Base-by-base conservation (phyloP, 1,140 invertebrate species). In the Acromyrmex echinatior region DNA sequence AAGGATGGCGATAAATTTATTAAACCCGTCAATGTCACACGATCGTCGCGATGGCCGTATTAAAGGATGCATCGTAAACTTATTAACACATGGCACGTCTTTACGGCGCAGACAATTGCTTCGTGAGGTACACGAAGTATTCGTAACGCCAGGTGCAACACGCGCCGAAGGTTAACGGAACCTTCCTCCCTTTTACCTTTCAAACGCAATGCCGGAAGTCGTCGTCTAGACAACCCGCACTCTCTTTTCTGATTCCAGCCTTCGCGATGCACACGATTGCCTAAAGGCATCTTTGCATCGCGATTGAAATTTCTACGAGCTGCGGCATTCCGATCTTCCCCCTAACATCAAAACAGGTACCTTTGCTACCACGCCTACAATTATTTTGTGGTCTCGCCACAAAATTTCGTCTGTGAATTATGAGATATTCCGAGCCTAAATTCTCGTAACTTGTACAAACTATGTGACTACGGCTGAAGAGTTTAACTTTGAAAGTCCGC, bases 201-300 rank as follows among this genome's bases (percentile, higher is more conserved):
- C 39, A 39, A 6, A 5, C 21, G 65, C 21, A 31, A 68, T 70
- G 16, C 70, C 70, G 70, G 70, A 73, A 73, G 45, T 73, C 14
- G 4, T 14, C 70, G 70, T 73, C 70, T 73, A 73, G 70, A 73
- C 88, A 16, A 31, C 18, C 16, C n/a, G 71, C 25, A 51, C 56
- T 65, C 18, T 66, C 49, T 66, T 92, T 91, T 92, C 91, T 84
- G 78, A 71, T 71, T 79, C 25, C 28, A 49, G 10, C 62, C 62
- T 49, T 81, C 66, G 60, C 76, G 56, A 16, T 18, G 10, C 56
- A 45, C 68, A 5, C n/a, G 53, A 51, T 68, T 10, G 35, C 49
- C 49, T 12, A 31, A 5, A n/a, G 25, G 49, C 35, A 35, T n/a
- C 63, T 25, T 12, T 62, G 53, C 31, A 53, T 71, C 66, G 49